These are phyloP conservation scores for Atta colombica DNA, from an alignment of 1,140 invertebrate species.

Conservation along the genomic window DNA sequence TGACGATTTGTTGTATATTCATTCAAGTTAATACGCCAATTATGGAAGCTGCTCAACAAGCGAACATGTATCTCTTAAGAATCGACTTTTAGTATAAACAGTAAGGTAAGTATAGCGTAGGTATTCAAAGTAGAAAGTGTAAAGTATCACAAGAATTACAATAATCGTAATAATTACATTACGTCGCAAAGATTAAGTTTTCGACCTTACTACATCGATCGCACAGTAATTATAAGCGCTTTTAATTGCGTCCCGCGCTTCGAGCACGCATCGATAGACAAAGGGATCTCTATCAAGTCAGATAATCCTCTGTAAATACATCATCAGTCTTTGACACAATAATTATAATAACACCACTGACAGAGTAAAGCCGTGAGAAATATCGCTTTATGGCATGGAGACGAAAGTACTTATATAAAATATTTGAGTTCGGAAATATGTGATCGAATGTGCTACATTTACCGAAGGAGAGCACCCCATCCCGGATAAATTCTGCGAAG, in stretches of 20 bases:
- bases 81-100: slow-evolving; percentile 74
- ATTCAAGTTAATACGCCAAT: slow-evolving; percentile 18
- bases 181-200: slow-evolving; percentile 68
- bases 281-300: slow-evolving; percentile 64
- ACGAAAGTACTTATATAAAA: slow-evolving; percentile 72
- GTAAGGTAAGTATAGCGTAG: slow-evolving; percentile 77
- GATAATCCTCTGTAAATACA: slow-evolving; percentile 75
- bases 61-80: slow-evolving; percentile 67
- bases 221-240: slow-evolving; percentile 75
- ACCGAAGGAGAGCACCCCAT: slow-evolving; percentile 1
- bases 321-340: slow-evolving; percentile 83
- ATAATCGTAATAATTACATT: slow-evolving; percentile 80
- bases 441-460: slow-evolving; percentile 61
- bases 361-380: slow-evolving; percentile 73
- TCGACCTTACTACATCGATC: slow-evolving; percentile 69
- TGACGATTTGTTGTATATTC: slow-evolving; percentile 1
- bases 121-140: slow-evolving; percentile 85
- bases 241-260: slow-evolving; percentile 62
- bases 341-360: slow-evolving; percentile 75
- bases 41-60: slow-evolving; percentile 61
- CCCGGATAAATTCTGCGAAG: slow-evolving; percentile 58
- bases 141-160: slow-evolving; percentile 84
- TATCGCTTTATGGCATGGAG: slow-evolving; percentile 65
- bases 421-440: slow-evolving; percentile 61
- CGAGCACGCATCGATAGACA: slow-evolving; percentile 61